These are phyloP conservation scores for Phortica okadai DNA, from an alignment of 2,888 invertebrate genomes.

Conservation along the genomic window DNA sequence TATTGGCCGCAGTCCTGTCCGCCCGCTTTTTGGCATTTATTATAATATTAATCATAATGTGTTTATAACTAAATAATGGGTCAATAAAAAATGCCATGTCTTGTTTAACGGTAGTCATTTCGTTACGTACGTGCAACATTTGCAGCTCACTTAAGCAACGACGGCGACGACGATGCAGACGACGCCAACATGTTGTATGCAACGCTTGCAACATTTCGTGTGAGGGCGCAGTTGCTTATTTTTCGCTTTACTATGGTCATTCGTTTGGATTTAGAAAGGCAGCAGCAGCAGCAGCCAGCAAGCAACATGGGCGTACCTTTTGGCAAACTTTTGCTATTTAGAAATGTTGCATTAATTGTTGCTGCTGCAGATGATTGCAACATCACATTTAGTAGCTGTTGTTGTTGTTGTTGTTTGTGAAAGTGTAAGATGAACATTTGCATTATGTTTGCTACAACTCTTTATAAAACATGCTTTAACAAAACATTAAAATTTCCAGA, in stretches of 20 bases:
- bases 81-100: constrained; percentile 60
- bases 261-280: neutral
- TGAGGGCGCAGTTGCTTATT: neutral
- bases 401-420: too few species aligned
- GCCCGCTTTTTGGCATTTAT: constrained; percentile 54
- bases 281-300: neutral
- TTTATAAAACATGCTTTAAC: too few species aligned
- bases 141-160: neutral
- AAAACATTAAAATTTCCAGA: too few species aligned
- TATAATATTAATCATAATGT: constrained; percentile 68
- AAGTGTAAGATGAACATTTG: too few species aligned
- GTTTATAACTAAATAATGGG: constrained; percentile 71
- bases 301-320: neutral
- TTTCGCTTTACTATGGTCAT: neutral
- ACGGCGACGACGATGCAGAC: too few species aligned
- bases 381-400: neutral
- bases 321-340: neutral
- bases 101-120: neutral
- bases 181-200: neutral
- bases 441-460: too few species aligned
- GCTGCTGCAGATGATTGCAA: neutral
- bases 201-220: neutral
- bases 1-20: neutral
- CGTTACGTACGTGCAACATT: neutral
- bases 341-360: neutral